phyloP scores from a whole-genome alignment of 2,797 vertebrate species.

The Onychomys leucogaster region DNA sequence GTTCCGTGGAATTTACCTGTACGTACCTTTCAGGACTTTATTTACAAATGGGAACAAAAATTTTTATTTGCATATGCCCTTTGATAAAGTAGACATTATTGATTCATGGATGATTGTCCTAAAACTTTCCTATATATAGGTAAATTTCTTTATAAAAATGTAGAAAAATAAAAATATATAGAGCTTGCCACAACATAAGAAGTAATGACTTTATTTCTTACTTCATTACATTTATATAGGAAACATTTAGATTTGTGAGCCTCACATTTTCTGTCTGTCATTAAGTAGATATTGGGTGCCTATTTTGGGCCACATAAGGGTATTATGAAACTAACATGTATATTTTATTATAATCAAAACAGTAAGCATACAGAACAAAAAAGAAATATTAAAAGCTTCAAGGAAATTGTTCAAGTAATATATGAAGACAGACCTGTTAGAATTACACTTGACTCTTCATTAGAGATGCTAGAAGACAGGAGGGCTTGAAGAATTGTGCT shows the following conservation, averaged over 20 bases:
- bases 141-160: background rate
- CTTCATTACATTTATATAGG: background rate
- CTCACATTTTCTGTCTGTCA: background rate
- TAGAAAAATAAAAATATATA: background rate
- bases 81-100: background rate
- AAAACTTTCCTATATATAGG: background rate
- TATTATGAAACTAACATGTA: background rate
- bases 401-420: too few relatives aligned
- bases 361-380: too few relatives aligned
- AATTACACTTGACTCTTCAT: too few relatives aligned
- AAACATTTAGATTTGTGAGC: background rate
- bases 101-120: background rate
- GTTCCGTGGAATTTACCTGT: background rate
- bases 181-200: background rate
- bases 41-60: background rate
- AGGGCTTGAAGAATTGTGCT: too few relatives aligned
- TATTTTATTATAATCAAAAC: background rate
- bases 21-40: background rate
- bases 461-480: too few relatives aligned
- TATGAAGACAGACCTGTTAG: too few relatives aligned
- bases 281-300: background rate
- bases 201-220: constrained; percentile 9
- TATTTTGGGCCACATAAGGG: background rate
- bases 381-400: too few relatives aligned
- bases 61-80: background rate